phyloP scores from a whole-genome alignment of 2,113 vertebrate species.

The Daubentonia madagascariensis region DNA sequence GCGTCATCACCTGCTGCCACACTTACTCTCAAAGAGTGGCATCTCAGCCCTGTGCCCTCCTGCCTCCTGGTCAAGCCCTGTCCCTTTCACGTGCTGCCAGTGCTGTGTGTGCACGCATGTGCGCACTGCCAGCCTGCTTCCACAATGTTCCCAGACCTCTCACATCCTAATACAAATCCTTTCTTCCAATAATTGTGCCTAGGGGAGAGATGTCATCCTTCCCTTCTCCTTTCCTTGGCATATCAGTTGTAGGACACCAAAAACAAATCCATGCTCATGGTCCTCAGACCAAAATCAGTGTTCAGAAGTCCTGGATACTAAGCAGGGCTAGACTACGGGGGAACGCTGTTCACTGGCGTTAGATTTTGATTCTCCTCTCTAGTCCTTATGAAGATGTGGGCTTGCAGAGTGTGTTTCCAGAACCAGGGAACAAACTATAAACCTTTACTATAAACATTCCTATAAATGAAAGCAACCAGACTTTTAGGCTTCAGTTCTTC shows the following conservation, averaged over 20 bases:
- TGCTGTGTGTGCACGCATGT: too few species aligned
- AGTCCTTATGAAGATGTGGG: background rate
- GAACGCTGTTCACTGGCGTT: rapidly evolving
- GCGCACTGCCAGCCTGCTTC: background rate
- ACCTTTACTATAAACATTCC: background rate
- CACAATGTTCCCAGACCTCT: background rate
- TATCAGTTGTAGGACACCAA: background rate
- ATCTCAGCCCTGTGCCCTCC: background rate
- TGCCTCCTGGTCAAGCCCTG: background rate
- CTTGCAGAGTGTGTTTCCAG: background rate
- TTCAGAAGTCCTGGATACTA: too few species aligned
- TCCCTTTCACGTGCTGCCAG: background rate
- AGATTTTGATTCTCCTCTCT: background rate
- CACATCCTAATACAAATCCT: background rate
- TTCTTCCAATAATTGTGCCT: background rate
- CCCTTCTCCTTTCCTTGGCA: background rate
- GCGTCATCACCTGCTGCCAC: too few species aligned
- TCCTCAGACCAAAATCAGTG: background rate
- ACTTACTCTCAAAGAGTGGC: background rate
- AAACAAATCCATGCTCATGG: background rate
- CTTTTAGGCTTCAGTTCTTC: background rate
- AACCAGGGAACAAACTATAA: too few species aligned
- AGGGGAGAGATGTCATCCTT: background rate
- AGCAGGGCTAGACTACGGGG: rapidly evolving
- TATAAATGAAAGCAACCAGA: background rate